Percentiles rank a stretch among this genome's conserved stretches.
phyloP scores from a whole-genome alignment of 2,113 vertebrate genomes.

The Albula glossodonta region DNA sequence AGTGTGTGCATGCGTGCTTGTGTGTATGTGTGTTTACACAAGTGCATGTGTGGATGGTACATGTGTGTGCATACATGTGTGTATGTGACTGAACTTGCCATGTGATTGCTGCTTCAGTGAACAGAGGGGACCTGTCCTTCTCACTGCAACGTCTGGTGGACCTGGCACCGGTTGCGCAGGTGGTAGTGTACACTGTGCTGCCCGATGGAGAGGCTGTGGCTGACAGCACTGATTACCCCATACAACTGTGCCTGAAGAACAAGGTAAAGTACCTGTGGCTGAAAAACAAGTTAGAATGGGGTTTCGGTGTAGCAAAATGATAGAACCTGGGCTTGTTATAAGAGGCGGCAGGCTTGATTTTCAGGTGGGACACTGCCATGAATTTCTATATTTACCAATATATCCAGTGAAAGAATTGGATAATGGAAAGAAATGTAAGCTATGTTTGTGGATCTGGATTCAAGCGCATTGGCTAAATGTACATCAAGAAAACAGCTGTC shows the following conservation, averaged over 20 bases:
- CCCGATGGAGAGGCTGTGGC: slow-evolving; percentile 75
- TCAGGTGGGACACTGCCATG: no score
- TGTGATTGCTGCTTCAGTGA: slow-evolving; percentile 43
- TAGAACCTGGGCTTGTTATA: no score
- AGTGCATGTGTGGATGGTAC: not conserved
- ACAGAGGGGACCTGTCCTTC: slow-evolving; percentile 65
- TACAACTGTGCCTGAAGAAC: slow-evolving; percentile 79
- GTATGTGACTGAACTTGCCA: not conserved
- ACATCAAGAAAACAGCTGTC: not conserved
- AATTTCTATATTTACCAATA: no score
- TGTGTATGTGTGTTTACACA: not conserved
- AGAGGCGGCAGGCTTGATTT: no score
- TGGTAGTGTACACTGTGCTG: slow-evolving; percentile 76
- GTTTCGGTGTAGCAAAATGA: no score
- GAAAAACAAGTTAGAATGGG: no score
- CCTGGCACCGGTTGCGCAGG: slow-evolving; percentile 74
- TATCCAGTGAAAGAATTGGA: no score
- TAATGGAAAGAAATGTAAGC: no score
- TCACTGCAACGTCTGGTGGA: slow-evolving; percentile 52
- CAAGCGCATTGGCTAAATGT: no score
- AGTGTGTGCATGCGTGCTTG: not conserved
- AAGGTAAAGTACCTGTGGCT: slow-evolving; percentile 63
- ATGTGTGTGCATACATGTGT: not conserved
- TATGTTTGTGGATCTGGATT: no score
- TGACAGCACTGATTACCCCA: slow-evolving; percentile 71